A percentile compares a stretch with the other conserved stretches of the same genome.
phyloP scores from a whole-genome alignment of 2,113 vertebrate genomes.

The Rhipidura dahli region DNA sequence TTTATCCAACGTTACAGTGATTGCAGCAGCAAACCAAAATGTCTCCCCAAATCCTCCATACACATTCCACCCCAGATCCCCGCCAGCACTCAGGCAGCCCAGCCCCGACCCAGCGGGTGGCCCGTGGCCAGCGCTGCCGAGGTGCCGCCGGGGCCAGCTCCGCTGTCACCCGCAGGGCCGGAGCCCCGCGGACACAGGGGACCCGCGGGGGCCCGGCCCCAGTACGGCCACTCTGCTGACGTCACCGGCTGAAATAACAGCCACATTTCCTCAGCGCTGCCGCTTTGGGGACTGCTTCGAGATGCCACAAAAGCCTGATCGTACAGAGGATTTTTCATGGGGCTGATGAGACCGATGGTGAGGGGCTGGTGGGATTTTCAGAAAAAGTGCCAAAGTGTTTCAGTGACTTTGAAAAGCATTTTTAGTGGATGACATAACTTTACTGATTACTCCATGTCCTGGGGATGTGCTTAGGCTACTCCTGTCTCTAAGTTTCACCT shows the following conservation, averaged over 20 bases:
- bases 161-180: not conserved
- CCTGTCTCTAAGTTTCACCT: not conserved
- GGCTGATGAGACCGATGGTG: fast-evolving
- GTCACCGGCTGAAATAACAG: not conserved
- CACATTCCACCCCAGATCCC: not conserved
- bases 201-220: not conserved
- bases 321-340: fast-evolving
- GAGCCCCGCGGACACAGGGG: not conserved
- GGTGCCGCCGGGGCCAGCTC: not conserved
- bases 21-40: not conserved
- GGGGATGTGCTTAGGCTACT: not conserved
- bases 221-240: not conserved
- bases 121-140: not conserved
- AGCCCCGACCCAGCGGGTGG: not conserved
- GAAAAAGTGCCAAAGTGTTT: not conserved
- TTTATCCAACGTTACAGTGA: not conserved
- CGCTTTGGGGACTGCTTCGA: not conserved
- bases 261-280: not conserved
- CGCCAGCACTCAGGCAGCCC: fast-evolving
- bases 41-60: not conserved
- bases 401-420: conserved; percentile 1
- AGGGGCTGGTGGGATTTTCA: not conserved
- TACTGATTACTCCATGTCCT: not conserved
- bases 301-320: not conserved
- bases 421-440: conserved; percentile 35